Percentiles rank a stretch among this genome's conserved stretches.
Evolutionary conservation across 2,797 vertebrate species (phyloP).

Genomic region (Lutjanus argentimaculatus): DNA sequence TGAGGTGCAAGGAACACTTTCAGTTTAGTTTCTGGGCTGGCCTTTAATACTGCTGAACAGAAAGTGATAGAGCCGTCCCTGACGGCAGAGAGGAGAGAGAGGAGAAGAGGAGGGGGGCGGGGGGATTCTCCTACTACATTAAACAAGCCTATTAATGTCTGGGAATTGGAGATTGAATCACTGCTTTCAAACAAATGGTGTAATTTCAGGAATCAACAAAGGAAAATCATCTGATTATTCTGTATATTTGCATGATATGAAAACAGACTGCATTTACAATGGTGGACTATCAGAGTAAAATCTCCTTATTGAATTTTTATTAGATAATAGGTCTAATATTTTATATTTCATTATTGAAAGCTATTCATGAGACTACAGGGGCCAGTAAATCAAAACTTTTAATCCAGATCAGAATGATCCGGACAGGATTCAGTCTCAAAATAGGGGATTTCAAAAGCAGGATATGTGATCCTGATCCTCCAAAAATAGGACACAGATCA

Average conservation of each 20-base stretch:
- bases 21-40: fast-evolving
- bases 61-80: background rate
- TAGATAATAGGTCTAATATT: background rate
- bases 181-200: no score
- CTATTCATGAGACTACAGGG: no score
- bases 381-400: no score
- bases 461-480: no score
- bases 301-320: background rate
- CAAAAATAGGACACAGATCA: no score
- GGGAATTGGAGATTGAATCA: background rate
- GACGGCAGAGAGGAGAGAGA: background rate
- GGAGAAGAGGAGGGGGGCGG: fast-evolving
- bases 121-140: background rate
- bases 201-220: background rate
- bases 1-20: background rate
- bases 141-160: no score
- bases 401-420: no score
- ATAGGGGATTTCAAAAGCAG: no score
- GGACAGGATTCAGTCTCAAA: no score
- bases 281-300: background rate
- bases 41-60: background rate
- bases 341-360: background rate
- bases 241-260: background rate
- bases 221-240: background rate
- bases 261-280: background rate